Evolutionary conservation across 1,140 invertebrate species (phyloP), one percentile per base, ranked within the genome.

Genomic region (Lucilia sericata): DNA sequence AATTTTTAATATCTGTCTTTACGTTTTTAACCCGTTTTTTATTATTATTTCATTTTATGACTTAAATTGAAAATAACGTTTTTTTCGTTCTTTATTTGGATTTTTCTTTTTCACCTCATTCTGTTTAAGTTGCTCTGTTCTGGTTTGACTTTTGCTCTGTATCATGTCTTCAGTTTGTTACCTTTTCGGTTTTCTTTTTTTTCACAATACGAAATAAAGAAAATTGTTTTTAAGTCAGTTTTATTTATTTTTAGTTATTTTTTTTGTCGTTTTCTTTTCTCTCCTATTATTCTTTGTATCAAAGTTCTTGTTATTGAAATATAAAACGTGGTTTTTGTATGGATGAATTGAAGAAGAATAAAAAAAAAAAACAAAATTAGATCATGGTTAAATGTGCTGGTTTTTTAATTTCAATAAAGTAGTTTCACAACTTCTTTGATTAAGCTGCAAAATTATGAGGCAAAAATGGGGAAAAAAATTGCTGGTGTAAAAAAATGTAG

Each of bases 381-480:
- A 80, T 80, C 76, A 80, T 80, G 76, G 76, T 49, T 80, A 80
- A 51, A 49, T 70, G 42, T 80, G 21, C 76, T 80, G 76, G 76
- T 80, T 80, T 80, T 30, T 80, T 80, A 80, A 80, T 80, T 80
- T 80, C 76, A 49, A 80, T 80, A 80, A 80, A 80, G 76, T 80
- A 47, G 21, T 49, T 80, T 47, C 25, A 21, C 76, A 80, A 49
- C 42, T 51, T 78, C 75, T 78, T 34, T 19, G 47, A 80, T 19
- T 49, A 80, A 80, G n/a, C 17, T 49, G 51, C 42, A 80, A 51
- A 80, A 80, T 25, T 21, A 80, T 49, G 12, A 10, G 42, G 12
- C 42, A 21, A 21, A 13, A 80, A 19, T n/a, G n/a, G 12, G 2
- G 49, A 51, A 49, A 80, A 78, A 14, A 78, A 5, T 42, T n/a